Percentiles rank a stretch among this genome's conserved stretches.
Conservation (phyloP, 2,888 invertebrate genomes). For the Mellilla xanthometata region DNA sequence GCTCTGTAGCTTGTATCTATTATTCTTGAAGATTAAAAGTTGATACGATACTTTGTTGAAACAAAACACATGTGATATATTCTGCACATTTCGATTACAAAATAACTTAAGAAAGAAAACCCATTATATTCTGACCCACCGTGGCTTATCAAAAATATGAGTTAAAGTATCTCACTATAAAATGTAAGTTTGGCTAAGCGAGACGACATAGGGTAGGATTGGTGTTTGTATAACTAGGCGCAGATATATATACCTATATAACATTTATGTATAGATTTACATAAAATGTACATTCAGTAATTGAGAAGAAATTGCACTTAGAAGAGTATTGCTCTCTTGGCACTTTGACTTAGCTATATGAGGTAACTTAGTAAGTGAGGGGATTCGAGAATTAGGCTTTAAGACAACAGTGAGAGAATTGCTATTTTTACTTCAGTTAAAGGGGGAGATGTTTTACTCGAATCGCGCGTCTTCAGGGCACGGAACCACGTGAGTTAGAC, state of each 20-base stretch:
- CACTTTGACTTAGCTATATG: conserved; percentile 74
- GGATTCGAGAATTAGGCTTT: conserved; percentile 12
- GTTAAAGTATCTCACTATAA: conserved; percentile 51
- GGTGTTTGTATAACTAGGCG: conserved; percentile 31
- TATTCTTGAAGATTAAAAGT: too few species aligned
- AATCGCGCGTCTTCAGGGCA: too few species aligned
- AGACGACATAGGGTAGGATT: conserved; percentile 36
- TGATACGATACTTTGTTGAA: too few species aligned
- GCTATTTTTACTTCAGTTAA: too few species aligned
- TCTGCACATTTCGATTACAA: too few species aligned
- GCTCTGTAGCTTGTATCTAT: too few species aligned
- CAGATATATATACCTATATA: conserved; percentile 39
- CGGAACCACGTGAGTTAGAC: too few species aligned
- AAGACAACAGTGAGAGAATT: too few species aligned
- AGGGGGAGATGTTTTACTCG: too few species aligned
- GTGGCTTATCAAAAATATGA: conserved; percentile 30
- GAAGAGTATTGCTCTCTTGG: conserved; percentile 71
- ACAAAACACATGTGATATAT: too few species aligned
- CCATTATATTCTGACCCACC: too few species aligned
- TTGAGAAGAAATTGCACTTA: conserved; percentile 76
- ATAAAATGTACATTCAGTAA: conserved; percentile 40
- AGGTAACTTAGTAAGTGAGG: conserved; percentile 31
- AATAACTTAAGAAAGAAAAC: too few species aligned
- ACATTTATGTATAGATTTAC: conserved; percentile 33
- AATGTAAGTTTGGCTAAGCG: conserved; percentile 45